These are phyloP conservation scores for Rhabditophanes sp. DNA, from an alignment of 2,888 invertebrate species.

Conservation along the genomic window DNA sequence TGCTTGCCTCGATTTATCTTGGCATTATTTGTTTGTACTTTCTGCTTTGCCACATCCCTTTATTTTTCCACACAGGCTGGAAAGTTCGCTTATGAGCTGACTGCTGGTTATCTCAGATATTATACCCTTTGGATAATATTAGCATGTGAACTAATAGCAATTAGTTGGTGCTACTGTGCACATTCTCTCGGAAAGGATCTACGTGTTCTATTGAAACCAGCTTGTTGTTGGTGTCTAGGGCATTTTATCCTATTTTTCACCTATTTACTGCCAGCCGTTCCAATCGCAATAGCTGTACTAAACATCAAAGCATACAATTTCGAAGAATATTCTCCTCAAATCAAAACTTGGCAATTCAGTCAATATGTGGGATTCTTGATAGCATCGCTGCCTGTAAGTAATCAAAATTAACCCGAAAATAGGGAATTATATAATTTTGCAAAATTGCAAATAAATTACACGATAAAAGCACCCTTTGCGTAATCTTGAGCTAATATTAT, in stretches of 20 bases:
- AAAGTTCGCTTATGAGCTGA: constrained; percentile 31
- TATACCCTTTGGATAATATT: constrained; percentile 37
- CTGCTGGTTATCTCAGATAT: constrained; percentile 33
- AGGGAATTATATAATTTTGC: too few relatives aligned
- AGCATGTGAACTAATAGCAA: constrained; percentile 34
- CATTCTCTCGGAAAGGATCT: constrained; percentile 40
- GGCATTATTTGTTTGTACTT: constrained; percentile 23
- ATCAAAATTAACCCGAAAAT: too few relatives aligned
- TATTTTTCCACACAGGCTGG: constrained; percentile 41
- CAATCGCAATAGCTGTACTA: constrained; percentile 30
- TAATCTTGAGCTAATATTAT: too few relatives aligned
- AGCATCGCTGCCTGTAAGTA: constrained; percentile 38
- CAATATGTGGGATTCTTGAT: constrained; percentile 32
- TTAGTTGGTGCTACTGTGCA: constrained; percentile 43
- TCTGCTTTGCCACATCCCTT: constrained; percentile 24
- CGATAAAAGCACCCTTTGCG: too few relatives aligned
- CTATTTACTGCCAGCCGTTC: constrained; percentile 38
- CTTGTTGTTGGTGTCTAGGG: constrained; percentile 39
- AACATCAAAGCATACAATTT: constrained; percentile 35
- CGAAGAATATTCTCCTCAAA: constrained; percentile 24
- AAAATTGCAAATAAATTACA: too few relatives aligned
- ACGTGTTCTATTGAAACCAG: constrained; percentile 24
- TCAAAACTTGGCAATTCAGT: constrained; percentile 30
- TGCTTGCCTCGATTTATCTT: constrained; percentile 38
- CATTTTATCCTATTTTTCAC: constrained; percentile 31